A percentile compares a stretch with the other conserved stretches of the same genome.
Conservation (phyloP, 2,888 invertebrate genomes). For the Chironomus riparius region DNA sequence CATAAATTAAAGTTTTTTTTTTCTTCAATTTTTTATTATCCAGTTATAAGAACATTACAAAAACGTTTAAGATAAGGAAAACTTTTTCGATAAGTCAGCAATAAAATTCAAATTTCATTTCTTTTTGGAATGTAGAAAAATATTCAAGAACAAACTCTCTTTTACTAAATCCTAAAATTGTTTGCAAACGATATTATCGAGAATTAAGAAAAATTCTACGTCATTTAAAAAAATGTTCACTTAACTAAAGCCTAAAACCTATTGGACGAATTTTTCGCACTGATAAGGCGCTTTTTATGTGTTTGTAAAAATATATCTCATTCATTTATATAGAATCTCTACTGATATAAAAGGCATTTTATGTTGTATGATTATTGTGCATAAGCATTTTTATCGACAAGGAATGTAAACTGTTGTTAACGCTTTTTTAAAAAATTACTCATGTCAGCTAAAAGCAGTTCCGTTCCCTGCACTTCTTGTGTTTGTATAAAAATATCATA, state of each 20-base stretch:
- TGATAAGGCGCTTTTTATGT: constrained; percentile 28
- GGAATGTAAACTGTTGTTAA: too few relatives aligned
- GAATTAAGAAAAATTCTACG: neutral
- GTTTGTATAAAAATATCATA: neutral
- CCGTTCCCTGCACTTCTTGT: neutral
- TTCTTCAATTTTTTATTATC: too few relatives aligned
- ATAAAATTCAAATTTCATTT: neutral
- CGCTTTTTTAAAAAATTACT: neutral
- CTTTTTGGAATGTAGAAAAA: neutral
- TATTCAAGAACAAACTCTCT: too few relatives aligned
- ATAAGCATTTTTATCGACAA: too few relatives aligned
- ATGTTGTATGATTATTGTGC: too few relatives aligned
- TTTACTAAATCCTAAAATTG: neutral
- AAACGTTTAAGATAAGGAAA: too few relatives aligned
- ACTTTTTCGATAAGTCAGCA: too few relatives aligned
- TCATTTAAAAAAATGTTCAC: neutral
- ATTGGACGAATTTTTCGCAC: constrained; percentile 30
- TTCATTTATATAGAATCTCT: neutral
- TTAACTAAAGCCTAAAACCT: constrained; percentile 20
- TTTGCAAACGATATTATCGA: neutral
- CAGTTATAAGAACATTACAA: too few relatives aligned
- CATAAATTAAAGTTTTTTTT: too few relatives aligned
- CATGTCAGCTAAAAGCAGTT: neutral
- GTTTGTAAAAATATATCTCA: neutral
- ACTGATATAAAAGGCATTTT: too few relatives aligned